phyloP scores from a whole-genome alignment of 2,888 invertebrate species.

The Eledona agricola region DNA sequence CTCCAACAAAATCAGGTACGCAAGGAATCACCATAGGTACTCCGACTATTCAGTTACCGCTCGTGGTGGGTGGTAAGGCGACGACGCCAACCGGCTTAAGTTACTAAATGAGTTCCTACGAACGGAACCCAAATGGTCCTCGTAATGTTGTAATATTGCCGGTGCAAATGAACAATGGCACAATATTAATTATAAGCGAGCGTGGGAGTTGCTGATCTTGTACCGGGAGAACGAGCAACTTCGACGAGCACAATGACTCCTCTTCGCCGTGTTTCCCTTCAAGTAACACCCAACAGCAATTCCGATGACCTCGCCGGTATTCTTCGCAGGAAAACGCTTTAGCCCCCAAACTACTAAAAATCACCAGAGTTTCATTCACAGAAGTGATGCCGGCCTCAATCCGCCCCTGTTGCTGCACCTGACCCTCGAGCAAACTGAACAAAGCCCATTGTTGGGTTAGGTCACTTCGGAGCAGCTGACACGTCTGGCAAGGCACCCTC shows the following conservation, averaged over 20 bases:
- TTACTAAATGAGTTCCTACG: too few species aligned
- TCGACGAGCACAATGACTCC: slow-evolving; percentile 33
- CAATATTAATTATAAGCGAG: slow-evolving; percentile 43
- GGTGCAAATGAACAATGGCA: slow-evolving; percentile 44
- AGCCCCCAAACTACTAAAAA: too few species aligned
- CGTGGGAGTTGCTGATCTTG: slow-evolving; percentile 40
- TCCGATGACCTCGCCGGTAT: slow-evolving; percentile 34
- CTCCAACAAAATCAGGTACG: slow-evolving; percentile 19
- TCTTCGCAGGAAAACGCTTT: too few species aligned
- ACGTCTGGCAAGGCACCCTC: too few species aligned
- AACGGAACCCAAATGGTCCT: too few species aligned
- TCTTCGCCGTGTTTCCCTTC: slow-evolving; percentile 33
- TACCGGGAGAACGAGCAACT: slow-evolving; percentile 24
- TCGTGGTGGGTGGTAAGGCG: slow-evolving; percentile 20
- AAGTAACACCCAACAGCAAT: slow-evolving; percentile 31
- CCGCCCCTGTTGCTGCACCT: too few species aligned
- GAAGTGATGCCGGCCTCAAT: too few species aligned
- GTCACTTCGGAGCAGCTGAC: too few species aligned
- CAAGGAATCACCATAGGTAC: slow-evolving; percentile 17
- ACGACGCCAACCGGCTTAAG: slow-evolving; percentile 1
- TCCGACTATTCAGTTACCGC: slow-evolving; percentile 14
- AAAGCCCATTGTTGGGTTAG: too few species aligned
- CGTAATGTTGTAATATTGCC: slow-evolving; percentile 23
- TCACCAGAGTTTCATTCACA: too few species aligned
- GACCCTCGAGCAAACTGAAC: too few species aligned